Conservation (phyloP, 1,140 invertebrate species). For the Magallana gigas region DNA sequence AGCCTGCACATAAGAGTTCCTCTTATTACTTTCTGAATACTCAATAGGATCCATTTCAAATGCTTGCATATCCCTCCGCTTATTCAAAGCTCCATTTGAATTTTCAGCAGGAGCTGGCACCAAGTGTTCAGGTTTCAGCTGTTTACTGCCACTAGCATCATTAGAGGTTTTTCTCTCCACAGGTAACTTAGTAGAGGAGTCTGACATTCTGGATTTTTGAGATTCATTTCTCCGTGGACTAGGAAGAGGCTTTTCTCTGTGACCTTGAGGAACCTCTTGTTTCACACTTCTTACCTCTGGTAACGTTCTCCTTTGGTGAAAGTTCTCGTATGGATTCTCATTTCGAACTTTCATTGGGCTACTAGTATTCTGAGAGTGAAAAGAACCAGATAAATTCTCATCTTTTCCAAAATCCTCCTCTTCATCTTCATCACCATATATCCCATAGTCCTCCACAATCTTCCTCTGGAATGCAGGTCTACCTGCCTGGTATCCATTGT, state of each 20-base stretch:
- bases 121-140: slow-evolving; percentile 50
- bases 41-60: slow-evolving; percentile 7
- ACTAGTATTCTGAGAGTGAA: not conserved
- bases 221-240: slow-evolving; percentile 27
- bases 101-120: slow-evolving; percentile 41
- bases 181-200: not conserved
- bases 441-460: slow-evolving; percentile 52
- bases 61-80: not conserved
- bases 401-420: slow-evolving; percentile 46
- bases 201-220: slow-evolving; percentile 13
- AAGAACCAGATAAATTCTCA: slow-evolving; percentile 23
- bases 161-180: slow-evolving; percentile 29
- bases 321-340: slow-evolving; percentile 39
- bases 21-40: slow-evolving; percentile 12
- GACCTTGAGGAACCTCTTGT: not conserved
- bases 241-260: slow-evolving; percentile 15
- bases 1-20: slow-evolving; percentile 51
- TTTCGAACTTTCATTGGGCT: not conserved
- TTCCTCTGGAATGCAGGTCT: slow-evolving; percentile 20
- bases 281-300: slow-evolving; percentile 29
- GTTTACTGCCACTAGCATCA: not conserved
- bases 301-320: slow-evolving; percentile 31
- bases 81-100: not conserved
- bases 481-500: slow-evolving; percentile 16
- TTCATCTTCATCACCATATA: slow-evolving; percentile 58